Conservation (phyloP, 2,888 invertebrate genomes). For the Melolontha melolontha region DNA sequence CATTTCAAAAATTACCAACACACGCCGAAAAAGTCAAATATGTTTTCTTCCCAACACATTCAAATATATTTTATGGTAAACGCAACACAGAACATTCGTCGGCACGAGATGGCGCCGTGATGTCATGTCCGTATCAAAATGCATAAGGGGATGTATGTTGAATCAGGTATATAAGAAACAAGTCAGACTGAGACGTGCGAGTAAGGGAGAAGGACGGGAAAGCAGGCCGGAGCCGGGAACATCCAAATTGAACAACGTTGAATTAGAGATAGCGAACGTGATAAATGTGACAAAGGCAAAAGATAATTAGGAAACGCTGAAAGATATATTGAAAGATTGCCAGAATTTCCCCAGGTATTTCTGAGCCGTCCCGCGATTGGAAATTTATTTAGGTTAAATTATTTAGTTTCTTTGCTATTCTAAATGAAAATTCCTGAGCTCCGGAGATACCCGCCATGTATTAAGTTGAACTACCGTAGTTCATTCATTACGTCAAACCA, state of each 20-base stretch:
- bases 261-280: constrained; percentile 48
- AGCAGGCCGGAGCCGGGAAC: constrained; percentile 38
- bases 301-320: constrained; percentile 49
- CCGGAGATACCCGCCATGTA: not conserved
- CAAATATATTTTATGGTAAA: constrained; percentile 18
- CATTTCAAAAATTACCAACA: not conserved
- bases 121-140: constrained; percentile 33
- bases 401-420: constrained; percentile 34
- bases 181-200: constrained; percentile 22
- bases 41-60: constrained; percentile 13
- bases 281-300: constrained; percentile 48
- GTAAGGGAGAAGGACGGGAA: constrained; percentile 17
- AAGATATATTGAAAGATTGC: constrained; percentile 48
- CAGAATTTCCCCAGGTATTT: constrained; percentile 43
- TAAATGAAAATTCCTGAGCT: constrained; percentile 19
- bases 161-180: not conserved
- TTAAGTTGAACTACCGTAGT: not conserved
- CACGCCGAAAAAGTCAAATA: not conserved
- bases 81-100: constrained; percentile 9
- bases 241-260: constrained; percentile 46
- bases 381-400: constrained; percentile 42
- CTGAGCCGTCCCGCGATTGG: constrained; percentile 31
- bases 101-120: constrained; percentile 18
- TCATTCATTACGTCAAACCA: not conserved
- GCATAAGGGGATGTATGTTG: constrained; percentile 25